A percentile compares a stretch with the other conserved stretches of the same genome.
These are phyloP conservation scores for Drymonia ruficornis DNA, from an alignment of 2,888 invertebrate genomes.

Conservation along the genomic window DNA sequence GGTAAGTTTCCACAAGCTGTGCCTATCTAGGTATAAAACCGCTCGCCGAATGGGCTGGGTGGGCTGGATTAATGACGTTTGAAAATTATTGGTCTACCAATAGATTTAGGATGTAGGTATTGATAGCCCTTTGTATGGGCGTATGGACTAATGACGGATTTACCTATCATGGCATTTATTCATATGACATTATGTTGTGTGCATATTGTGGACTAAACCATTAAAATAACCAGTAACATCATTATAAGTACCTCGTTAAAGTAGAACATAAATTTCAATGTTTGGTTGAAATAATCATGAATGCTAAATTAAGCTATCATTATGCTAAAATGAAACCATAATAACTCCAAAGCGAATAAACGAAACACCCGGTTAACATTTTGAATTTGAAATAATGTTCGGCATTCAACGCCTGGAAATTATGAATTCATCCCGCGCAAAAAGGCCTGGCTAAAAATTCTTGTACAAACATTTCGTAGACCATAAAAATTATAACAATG, in stretches of 20 bases:
- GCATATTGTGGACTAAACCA: too few species aligned
- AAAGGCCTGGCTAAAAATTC: background rate
- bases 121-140: background rate
- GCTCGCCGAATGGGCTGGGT: too few species aligned
- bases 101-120: background rate
- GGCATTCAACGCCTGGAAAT: background rate
- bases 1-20: too few species aligned
- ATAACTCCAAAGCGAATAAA: background rate
- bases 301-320: background rate
- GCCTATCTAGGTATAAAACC: too few species aligned
- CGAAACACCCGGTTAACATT: background rate
- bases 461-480: background rate
- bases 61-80: background rate
- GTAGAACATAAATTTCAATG: too few species aligned
- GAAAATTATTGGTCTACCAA: background rate
- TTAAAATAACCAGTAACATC: too few species aligned
- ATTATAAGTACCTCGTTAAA: too few species aligned
- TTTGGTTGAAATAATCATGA: background rate
- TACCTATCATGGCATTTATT: too few species aligned
- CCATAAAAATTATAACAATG: background rate
- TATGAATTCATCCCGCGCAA: background rate
- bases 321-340: background rate
- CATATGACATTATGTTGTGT: too few species aligned
- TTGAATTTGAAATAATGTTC: background rate
- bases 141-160: too few species aligned